phyloP scores from a whole-genome alignment of 2,888 invertebrate genomes.

The Odontocerum albicorne region DNA sequence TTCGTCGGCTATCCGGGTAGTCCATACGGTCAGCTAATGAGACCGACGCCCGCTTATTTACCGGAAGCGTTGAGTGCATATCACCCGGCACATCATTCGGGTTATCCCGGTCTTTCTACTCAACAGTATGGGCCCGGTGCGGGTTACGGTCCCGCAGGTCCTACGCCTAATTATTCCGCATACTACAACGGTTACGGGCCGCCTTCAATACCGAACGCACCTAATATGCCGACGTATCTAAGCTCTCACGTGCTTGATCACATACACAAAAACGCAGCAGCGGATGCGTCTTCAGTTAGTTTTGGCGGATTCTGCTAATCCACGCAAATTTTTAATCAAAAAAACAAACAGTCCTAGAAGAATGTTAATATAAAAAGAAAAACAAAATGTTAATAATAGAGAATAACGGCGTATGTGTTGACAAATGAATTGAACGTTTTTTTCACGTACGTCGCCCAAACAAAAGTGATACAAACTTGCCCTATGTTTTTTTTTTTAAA shows the following conservation, averaged over 20 bases:
- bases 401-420: too few species aligned
- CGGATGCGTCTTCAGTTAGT: slow-evolving; percentile 50
- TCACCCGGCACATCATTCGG: slow-evolving; percentile 42
- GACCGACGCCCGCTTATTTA: slow-evolving; percentile 56
- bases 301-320: slow-evolving; percentile 57
- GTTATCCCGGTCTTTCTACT: slow-evolving; percentile 34
- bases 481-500: too few species aligned
- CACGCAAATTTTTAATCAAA: neutral
- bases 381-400: too few species aligned
- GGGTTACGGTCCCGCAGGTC: slow-evolving; percentile 38
- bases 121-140: slow-evolving; percentile 45
- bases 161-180: slow-evolving; percentile 49
- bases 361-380: slow-evolving; percentile 1
- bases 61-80: slow-evolving; percentile 46
- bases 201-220: slow-evolving; percentile 50
- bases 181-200: slow-evolving; percentile 56
- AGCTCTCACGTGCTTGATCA: slow-evolving; percentile 33
- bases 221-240: slow-evolving; percentile 43
- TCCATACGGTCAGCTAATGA: slow-evolving; percentile 53
- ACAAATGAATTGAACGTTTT: too few species aligned
- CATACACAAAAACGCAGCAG: slow-evolving; percentile 46
- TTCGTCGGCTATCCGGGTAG: slow-evolving; percentile 55
- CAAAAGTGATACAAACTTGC: too few species aligned
- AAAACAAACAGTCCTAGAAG: neutral
- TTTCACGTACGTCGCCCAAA: too few species aligned